A percentile compares a stretch with the other conserved stretches of the same genome.
Conservation (phyloP, 2,113 vertebrate species). For the Actenoides hombroni region DNA sequence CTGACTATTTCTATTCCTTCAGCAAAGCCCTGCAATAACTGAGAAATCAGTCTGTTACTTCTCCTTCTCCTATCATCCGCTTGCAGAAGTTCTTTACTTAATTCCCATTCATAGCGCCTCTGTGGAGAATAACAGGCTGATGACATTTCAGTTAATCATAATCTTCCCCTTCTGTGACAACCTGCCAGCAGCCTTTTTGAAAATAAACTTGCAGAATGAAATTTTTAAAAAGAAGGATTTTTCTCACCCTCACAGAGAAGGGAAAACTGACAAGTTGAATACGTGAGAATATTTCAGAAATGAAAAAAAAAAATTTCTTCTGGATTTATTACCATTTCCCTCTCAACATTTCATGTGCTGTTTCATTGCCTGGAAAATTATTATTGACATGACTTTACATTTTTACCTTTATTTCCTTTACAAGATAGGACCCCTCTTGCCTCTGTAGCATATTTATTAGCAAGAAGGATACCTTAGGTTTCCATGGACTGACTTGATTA, state of each 20-base stretch:
- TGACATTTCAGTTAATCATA: conserved; percentile 55
- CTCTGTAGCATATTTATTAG: neutral
- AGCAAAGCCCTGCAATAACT: conserved; percentile 10
- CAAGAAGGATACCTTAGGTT: conserved; percentile 12
- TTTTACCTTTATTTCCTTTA: conserved; percentile 11
- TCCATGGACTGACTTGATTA: conserved; percentile 44
- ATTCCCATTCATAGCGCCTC: conserved; percentile 40
- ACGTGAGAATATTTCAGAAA: neutral
- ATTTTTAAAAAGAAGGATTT: neutral
- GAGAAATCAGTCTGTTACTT: conserved; percentile 30
- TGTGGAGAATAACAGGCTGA: conserved; percentile 26
- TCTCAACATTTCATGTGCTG: neutral
- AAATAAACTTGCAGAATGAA: conserved; percentile 32
- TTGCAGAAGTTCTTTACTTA: conserved; percentile 49
- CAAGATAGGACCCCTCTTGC: neutral
- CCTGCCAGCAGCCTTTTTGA: conserved; percentile 30
- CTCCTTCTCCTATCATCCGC: neutral
- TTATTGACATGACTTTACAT: conserved; percentile 20
- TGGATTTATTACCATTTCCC: neutral
- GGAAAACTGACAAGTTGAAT: neutral
- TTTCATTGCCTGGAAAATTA: conserved; percentile 40
- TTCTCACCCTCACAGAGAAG: neutral
- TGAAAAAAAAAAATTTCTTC: neutral
- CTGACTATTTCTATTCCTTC: neutral
- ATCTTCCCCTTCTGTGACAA: conserved; percentile 38